Percentiles rank a stretch among this genome's conserved stretches.
Conservation (phyloP, 1,140 invertebrate species). For the Pseudomyrmex sp. region DNA sequence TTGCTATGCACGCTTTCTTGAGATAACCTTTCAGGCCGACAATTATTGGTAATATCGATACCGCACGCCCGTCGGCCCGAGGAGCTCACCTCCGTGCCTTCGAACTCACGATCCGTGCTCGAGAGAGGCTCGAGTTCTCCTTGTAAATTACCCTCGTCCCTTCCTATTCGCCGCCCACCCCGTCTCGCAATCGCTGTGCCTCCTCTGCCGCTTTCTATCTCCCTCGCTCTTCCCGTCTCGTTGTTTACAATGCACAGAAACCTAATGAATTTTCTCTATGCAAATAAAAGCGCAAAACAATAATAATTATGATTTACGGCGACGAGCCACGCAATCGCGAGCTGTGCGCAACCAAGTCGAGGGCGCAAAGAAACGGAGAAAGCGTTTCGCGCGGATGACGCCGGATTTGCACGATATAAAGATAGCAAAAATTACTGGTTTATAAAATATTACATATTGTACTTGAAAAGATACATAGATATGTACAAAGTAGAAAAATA, state of each 20-base stretch:
- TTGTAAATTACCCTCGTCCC: constrained; percentile 71
- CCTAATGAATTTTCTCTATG: constrained; percentile 69
- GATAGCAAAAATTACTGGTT: neutral
- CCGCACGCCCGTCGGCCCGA: constrained; percentile 74
- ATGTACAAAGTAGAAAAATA: too few species aligned
- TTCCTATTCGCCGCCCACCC: constrained; percentile 14
- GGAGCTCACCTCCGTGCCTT: constrained; percentile 71
- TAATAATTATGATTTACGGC: constrained; percentile 72
- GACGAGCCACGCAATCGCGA: constrained; percentile 10
- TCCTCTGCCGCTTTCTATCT: constrained; percentile 62
- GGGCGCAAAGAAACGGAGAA: constrained; percentile 2
- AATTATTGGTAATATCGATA: constrained; percentile 83
- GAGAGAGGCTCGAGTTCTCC: constrained; percentile 69
- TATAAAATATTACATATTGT: neutral
- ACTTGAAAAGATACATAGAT: neutral
- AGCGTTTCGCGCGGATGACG: neutral
- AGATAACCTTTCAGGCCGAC: constrained; percentile 82
- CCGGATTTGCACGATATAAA: neutral
- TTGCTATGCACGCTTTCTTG: constrained; percentile 77
- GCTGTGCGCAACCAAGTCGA: constrained; percentile 4
- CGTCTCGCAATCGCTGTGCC: constrained; percentile 47
- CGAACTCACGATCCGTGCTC: constrained; percentile 74
- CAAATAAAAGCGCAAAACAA: constrained; percentile 64
- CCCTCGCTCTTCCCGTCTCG: constrained; percentile 20
- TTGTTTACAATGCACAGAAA: constrained; percentile 68